Evolutionary conservation across 2,888 invertebrate species (phyloP).

Genomic region (Drosophila meridiana): DNA sequence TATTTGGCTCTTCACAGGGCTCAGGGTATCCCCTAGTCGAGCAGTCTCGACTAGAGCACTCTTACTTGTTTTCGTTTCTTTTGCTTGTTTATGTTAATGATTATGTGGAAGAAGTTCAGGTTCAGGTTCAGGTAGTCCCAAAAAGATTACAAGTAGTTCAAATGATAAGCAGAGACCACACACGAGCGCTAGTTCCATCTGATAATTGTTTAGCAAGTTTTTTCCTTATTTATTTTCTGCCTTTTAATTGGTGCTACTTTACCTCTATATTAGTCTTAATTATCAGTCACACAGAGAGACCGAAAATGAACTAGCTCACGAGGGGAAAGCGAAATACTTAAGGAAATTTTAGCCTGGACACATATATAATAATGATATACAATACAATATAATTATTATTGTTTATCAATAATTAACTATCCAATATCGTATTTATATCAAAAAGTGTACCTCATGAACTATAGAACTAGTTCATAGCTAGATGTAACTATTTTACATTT

Average conservation of each 20-base stretch:
- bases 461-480: too few species aligned
- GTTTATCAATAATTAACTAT: not conserved
- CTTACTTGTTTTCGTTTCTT: conserved; percentile 54
- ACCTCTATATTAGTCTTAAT: conserved; percentile 2
- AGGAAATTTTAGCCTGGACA: not conserved
- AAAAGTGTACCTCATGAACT: not conserved
- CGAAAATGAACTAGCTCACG: not conserved
- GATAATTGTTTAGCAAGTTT: conserved; percentile 8
- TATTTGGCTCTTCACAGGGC: too few species aligned
- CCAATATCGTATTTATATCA: not conserved
- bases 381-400: not conserved
- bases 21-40: too few species aligned
- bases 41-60: too few species aligned
- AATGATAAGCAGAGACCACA: conserved; percentile 42
- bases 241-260: not conserved
- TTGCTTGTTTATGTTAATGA: conserved; percentile 75
- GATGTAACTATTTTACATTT: too few species aligned
- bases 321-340: not conserved
- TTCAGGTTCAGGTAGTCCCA: conserved; percentile 59
- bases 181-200: conserved; percentile 1
- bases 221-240: not conserved
- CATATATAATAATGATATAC: not conserved
- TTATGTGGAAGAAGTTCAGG: conserved; percentile 62
- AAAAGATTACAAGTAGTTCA: conserved; percentile 34
- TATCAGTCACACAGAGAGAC: not conserved